Conservation (phyloP, 2,113 vertebrate species). For the Lepus timidus region DNA sequence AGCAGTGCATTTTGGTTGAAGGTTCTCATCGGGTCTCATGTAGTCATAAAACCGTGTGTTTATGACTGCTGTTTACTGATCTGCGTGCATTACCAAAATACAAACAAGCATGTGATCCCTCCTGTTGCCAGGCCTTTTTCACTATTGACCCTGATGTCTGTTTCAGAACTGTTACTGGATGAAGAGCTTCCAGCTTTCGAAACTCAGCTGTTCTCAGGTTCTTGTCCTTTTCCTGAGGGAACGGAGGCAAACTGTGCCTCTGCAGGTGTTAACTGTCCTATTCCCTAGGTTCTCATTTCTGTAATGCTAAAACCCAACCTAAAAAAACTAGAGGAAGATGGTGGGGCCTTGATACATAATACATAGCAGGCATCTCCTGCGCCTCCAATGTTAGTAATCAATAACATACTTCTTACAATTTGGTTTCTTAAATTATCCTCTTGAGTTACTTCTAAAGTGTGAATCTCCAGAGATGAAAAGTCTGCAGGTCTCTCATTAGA, state of each 20-base stretch:
- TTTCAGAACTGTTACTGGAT: conserved; percentile 11
- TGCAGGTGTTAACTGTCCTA: not conserved
- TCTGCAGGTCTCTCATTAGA: not conserved
- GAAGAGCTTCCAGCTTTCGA: not conserved
- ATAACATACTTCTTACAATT: conserved; percentile 6
- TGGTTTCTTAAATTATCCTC: conserved; percentile 45
- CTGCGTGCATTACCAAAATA: not conserved
- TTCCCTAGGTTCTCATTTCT: not conserved
- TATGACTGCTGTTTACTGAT: not conserved
- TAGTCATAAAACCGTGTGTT: not conserved
- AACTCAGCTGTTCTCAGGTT: not conserved
- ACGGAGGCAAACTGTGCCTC: not conserved
- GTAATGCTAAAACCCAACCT: not conserved
- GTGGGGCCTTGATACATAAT: conserved; percentile 9
- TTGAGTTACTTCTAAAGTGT: not conserved
- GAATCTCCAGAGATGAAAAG: not conserved
- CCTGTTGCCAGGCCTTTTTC: not conserved
- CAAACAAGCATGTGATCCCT: not conserved
- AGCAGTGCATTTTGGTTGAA: not conserved
- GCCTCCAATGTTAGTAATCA: conserved; percentile 1
- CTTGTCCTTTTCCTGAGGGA: not conserved
- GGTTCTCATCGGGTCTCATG: not conserved
- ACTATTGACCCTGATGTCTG: not conserved
- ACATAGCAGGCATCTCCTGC: not conserved
- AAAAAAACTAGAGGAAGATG: not conserved